Base-by-base conservation (phyloP, 2,113 vertebrate species). In the Athene noctua region DNA sequence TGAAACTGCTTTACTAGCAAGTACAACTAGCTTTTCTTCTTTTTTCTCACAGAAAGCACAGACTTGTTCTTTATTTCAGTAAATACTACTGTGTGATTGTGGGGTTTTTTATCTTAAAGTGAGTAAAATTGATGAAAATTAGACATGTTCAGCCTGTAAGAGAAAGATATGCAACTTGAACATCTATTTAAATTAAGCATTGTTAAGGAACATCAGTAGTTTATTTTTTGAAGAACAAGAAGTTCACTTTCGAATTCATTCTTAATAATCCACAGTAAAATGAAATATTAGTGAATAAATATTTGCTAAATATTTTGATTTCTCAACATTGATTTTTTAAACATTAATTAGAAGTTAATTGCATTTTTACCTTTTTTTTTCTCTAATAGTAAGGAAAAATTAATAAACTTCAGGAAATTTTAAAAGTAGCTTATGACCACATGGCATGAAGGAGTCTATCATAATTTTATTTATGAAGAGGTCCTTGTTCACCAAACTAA, bases 1-100 rank as follows among this genome's bases (percentile, higher is more conserved):
- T 44, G 59, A 84, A 57, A 62, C 30, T 75, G 12, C 25, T 62
- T 59, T 54, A 49, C 10, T 68, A 52, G 17, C 30, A 74, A 62
- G 21, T 18, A 36, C 12, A 68, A 10, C 7, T 42, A 62, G 16
- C 1, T 44, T 32, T 40, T 38, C 8, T 4, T 30, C 49, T 68
- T 17, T 25, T 4, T 6, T 2, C 22, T 52, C 10, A 52, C 8
- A 15, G 12, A 42, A 62, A 55, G 15, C 2, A 2, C 2, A 61
- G 32, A 42, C 10, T 55, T 59, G 9, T 47, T 67, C 34, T 74
- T 63, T 49, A 51, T 34, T 68, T 6, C 15, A 58, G 9, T 1
- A 75, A 75, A 68, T 49, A 32, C 6, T 17, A 21, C 14, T 74
- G 13, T 54, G 52, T 55, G 6, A 23, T 47, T 27, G 7, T n/a